Conservation (phyloP, 2,797 vertebrate species). For the Tamandua tetradactyla region DNA sequence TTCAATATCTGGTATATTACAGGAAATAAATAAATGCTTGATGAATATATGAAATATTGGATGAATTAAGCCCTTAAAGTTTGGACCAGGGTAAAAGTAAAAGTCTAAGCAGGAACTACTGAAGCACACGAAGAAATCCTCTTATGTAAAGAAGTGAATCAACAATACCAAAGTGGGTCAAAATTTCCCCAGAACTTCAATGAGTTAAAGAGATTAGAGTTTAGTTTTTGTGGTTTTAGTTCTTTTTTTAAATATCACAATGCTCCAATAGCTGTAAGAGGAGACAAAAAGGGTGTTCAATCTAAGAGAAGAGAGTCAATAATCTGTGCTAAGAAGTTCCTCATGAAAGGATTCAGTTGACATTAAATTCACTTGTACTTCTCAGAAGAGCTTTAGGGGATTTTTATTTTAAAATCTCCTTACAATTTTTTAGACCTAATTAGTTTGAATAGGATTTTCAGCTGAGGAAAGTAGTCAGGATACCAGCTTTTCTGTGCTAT, state of each 20-base stretch:
- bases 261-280: not conserved
- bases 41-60: not conserved
- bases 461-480: not conserved
- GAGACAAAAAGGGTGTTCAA: not conserved
- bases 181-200: not conserved
- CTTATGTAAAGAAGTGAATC: not conserved
- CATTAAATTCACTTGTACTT: slow-evolving; percentile 15
- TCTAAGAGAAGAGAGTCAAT: not conserved
- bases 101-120: not conserved
- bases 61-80: not conserved
- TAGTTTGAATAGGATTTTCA: slow-evolving; percentile 1
- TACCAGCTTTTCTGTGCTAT: not conserved
- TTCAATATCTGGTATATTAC: not conserved
- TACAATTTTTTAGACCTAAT: not conserved
- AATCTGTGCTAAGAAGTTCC: not conserved
- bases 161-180: not conserved
- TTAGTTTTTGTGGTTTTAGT: not conserved
- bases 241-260: not conserved
- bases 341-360: not conserved
- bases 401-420: not conserved
- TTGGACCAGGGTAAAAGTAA: not conserved
- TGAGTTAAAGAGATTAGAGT: not conserved
- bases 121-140: not conserved
- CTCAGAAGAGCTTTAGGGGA: not conserved
- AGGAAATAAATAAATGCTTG: slow-evolving; percentile 7